phyloP scores from a whole-genome alignment of 1,140 invertebrate species.

The Temnothorax curvispinosus region DNA sequence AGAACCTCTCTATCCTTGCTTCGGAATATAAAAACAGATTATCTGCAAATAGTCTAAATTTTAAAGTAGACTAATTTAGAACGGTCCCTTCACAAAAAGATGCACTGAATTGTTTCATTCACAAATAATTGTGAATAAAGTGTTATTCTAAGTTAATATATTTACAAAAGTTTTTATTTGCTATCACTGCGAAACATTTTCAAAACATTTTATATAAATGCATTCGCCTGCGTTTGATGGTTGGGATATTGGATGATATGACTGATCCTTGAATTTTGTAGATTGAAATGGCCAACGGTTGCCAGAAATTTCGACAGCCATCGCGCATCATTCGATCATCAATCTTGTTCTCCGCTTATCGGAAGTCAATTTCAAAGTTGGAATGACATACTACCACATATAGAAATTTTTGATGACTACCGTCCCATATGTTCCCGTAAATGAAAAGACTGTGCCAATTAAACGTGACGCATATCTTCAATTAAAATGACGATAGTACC shows the following conservation, averaged over 20 bases:
- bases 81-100: neutral
- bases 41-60: neutral
- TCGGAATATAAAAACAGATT: neutral
- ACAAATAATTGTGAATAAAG: neutral
- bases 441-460: conserved; percentile 10
- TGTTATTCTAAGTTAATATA: neutral
- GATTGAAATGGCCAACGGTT: conserved; percentile 69
- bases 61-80: neutral
- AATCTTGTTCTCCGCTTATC: conserved; percentile 70
- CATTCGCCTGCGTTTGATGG: conserved; percentile 37
- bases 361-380: conserved; percentile 68
- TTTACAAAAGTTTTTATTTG: conserved; percentile 15
- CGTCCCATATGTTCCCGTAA: neutral
- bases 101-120: neutral
- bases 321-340: conserved; percentile 73
- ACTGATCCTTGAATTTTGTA: conserved; percentile 68
- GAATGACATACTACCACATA: conserved; percentile 31
- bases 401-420: conserved; percentile 39
- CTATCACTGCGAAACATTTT: conserved; percentile 22
- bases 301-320: conserved; percentile 67
- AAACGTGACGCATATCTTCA: conserved; percentile 2
- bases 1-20: neutral
- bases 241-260: conserved; percentile 63
- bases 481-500: conserved; percentile 7
- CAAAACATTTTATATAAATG: conserved; percentile 55